Evolutionary conservation across 2,797 vertebrate species (phyloP), one percentile per base, ranked within the genome.

Genomic region (Crenuchus spilurus): DNA sequence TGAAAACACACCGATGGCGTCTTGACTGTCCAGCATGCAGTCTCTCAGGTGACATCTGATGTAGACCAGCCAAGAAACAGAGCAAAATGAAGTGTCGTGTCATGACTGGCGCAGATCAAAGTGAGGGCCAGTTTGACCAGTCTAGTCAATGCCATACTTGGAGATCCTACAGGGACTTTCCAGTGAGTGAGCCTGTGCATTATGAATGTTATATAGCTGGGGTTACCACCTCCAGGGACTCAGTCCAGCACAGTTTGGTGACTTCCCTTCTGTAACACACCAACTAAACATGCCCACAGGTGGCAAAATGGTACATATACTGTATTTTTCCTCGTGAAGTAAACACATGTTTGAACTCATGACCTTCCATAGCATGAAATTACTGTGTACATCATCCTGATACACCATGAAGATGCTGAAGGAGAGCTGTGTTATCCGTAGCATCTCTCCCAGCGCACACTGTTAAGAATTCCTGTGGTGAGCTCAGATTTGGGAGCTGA

Each of bases 11-110:
- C 76, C 63, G 54, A 74, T 65, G 73, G 79, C 64, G 39, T 82
- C 72, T 68, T 35, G 42, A 72, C 76, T 60, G 16, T 80, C 76
- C 70, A 33, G 57, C 69, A 74, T 80, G 71, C 69, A 75, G 75
- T 74, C 58, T 76, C 70, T 74, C 62, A 65, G 70, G 74, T 84
- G 79, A 82, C 68, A 77, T 79, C 80, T 72, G 52, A 67, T 75
- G 76, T 77, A 79, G 71, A 65, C 72, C 52, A 68, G 77, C 66
- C 60, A 81, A 79, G 69, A 75, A 80, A 79, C 76, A 75, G 68
- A 69, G 42, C 42, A 30, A 72, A 58, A 68, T 76, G 73, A 74
- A 76, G 72, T 76, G 76, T 79, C 80, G 67, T 72, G 78, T 65
- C 49, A 51, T 48, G 75, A 54, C 74, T 80, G 64, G 72, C 71